Percentiles rank a stretch among this genome's conserved stretches.
Evolutionary conservation across 2,888 invertebrate genomes (phyloP).

Genomic region (Criorhina ranunculi): DNA sequence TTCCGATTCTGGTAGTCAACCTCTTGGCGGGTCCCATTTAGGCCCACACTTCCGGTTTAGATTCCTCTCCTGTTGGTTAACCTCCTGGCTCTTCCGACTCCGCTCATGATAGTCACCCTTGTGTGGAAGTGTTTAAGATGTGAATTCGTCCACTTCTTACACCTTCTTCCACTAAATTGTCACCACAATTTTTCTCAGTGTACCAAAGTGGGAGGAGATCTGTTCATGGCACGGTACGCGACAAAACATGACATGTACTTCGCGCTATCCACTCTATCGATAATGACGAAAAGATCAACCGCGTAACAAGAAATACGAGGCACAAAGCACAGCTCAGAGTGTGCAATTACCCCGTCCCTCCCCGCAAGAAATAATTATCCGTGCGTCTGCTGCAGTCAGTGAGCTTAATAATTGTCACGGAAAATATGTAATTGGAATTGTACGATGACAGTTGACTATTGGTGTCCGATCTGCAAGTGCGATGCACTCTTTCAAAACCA

Average conservation of each 20-base stretch:
- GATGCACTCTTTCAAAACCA: conserved; percentile 45
- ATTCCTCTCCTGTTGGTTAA: too few species aligned
- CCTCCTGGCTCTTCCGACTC: too few species aligned
- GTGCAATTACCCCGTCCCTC: conserved; percentile 44
- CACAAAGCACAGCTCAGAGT: conserved; percentile 10
- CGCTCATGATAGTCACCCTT: too few species aligned
- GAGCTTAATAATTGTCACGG: conserved; percentile 61
- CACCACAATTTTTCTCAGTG: conserved; percentile 48
- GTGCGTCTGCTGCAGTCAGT: conserved; percentile 34
- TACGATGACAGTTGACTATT: conserved; percentile 34
- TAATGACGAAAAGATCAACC: conserved; percentile 61
- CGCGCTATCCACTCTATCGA: conserved; percentile 42
- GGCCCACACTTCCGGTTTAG: too few species aligned
- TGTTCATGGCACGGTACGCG: conserved; percentile 34
- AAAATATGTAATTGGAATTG: conserved; percentile 55
- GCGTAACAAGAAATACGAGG: conserved; percentile 44
- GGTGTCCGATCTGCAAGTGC: conserved; percentile 41
- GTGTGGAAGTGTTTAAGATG: too few species aligned
- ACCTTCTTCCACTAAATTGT: too few species aligned
- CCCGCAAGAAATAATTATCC: conserved; percentile 38
- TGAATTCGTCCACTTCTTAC: too few species aligned
- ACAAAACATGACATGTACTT: conserved; percentile 29
- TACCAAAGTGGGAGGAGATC: conserved; percentile 46
- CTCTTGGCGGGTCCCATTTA: too few species aligned
- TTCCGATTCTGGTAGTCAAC: too few species aligned